phyloP scores from a whole-genome alignment of 2,888 invertebrate species.

The Clunio marinus region DNA sequence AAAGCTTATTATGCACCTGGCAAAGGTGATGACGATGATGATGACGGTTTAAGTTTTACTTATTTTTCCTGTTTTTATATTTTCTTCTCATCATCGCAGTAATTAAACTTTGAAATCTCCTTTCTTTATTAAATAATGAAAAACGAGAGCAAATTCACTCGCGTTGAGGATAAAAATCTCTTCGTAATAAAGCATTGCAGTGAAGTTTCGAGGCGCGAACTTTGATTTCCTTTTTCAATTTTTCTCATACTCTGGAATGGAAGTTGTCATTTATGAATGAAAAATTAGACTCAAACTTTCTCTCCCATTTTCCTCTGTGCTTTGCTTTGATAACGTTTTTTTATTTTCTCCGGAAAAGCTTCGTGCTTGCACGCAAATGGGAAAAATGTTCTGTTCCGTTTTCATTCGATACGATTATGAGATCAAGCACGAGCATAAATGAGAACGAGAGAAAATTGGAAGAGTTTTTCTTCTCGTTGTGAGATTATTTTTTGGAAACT shows the following conservation, averaged over 20 bases:
- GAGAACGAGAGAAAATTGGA: neutral
- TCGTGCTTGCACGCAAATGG: neutral
- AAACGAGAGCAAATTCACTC: too few relatives aligned
- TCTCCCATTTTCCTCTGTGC: neutral
- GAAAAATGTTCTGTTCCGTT: neutral
- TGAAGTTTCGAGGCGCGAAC: neutral
- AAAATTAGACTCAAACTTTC: too few relatives aligned
- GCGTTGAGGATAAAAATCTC: too few relatives aligned
- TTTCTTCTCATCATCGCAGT: too few relatives aligned
- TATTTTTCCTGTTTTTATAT: too few relatives aligned
- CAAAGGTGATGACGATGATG: too few relatives aligned
- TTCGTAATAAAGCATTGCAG: neutral
- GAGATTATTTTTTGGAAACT: constrained; percentile 19
- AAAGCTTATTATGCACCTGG: too few relatives aligned
- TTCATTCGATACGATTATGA: neutral
- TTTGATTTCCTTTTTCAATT: neutral
- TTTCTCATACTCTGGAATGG: neutral
- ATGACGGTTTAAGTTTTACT: too few relatives aligned
- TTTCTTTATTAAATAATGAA: too few relatives aligned
- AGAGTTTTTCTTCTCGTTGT: constrained; percentile 5
- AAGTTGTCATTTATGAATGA: constrained; percentile 15
- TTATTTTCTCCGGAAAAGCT: constrained; percentile 9
- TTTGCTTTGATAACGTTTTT: constrained; percentile 1
- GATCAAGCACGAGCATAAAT: neutral
- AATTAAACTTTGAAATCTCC: too few relatives aligned